phyloP scores from a whole-genome alignment of 2,888 invertebrate species.

The Strigamia transsilvanica region DNA sequence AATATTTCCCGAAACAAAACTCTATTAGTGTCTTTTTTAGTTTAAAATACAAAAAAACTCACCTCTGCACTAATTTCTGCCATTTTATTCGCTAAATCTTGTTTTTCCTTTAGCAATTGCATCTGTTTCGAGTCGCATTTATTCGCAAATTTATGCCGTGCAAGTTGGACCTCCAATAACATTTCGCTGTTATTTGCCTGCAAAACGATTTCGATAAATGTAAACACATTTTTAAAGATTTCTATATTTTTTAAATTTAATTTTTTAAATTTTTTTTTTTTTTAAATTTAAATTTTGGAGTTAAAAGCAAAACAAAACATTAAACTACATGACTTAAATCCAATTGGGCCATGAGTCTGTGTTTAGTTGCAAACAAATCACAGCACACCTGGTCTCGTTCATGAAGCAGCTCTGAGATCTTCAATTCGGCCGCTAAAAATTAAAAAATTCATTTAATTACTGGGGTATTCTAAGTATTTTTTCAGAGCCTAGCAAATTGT shows the following conservation, averaged over 20 bases:
- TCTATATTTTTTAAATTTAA: neutral
- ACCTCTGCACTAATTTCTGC: conserved; percentile 2
- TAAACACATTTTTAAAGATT: too few relatives aligned
- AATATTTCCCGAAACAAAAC: too few relatives aligned
- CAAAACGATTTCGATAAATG: neutral
- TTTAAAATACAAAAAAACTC: too few relatives aligned
- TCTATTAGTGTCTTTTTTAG: too few relatives aligned
- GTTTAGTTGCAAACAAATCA: conserved; percentile 51
- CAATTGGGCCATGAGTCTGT: conserved; percentile 49
- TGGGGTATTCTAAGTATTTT: too few relatives aligned
- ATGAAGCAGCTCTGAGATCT: conserved; percentile 10
- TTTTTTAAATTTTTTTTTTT: neutral
- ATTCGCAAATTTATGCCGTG: conserved; percentile 8
- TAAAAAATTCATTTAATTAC: too few relatives aligned
- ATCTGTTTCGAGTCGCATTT: neutral
- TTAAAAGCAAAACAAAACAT: neutral
- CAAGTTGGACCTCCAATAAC: conserved; percentile 22
- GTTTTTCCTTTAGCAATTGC: conserved; percentile 7
- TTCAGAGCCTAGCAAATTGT: too few relatives aligned
- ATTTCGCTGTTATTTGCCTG: conserved; percentile 34
- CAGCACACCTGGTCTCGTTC: conserved; percentile 28
- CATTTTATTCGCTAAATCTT: conserved; percentile 11
- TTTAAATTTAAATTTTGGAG: neutral
- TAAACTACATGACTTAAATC: conserved; percentile 40
- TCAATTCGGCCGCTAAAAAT: conserved; percentile 16